Percentiles rank a stretch among this genome's conserved stretches.
phyloP scores from a whole-genome alignment of 2,888 invertebrate species.

The Drosophila melanosoma region DNA sequence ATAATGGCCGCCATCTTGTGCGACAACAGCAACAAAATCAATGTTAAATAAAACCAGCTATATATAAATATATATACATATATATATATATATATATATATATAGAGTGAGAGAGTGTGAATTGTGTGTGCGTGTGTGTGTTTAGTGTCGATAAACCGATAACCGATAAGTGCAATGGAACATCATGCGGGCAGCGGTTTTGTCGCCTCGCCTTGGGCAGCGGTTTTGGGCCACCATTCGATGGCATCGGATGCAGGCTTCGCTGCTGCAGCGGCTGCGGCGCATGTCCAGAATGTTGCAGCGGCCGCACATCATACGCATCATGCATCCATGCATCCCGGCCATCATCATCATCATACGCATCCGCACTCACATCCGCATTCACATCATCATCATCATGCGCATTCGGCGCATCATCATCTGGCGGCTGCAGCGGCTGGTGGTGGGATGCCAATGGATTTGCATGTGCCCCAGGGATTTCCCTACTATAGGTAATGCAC shows the following conservation, averaged over 20 bases:
- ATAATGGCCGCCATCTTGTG: conserved; percentile 80
- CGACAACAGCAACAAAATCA: conserved; percentile 59
- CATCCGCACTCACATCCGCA: conserved; percentile 83
- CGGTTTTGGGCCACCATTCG: conserved; percentile 88
- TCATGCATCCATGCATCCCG: conserved; percentile 70
- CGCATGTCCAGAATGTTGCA: conserved; percentile 86
- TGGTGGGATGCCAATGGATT: conserved; percentile 93
- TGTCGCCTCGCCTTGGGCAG: conserved; percentile 92
- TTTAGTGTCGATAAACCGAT: conserved; percentile 1
- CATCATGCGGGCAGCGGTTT: conserved; percentile 90
- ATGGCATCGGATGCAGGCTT: conserved; percentile 85
- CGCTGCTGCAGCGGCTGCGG: conserved; percentile 84
- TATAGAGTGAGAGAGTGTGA: conserved; percentile 6
- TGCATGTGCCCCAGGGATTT: conserved; percentile 96
- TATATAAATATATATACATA: conserved; percentile 25
- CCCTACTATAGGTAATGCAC: conserved; percentile 92
- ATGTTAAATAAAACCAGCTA: conserved; percentile 58
- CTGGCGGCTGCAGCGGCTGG: conserved; percentile 83
- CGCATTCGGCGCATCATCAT: conserved; percentile 74
- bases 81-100: conserved; percentile 31
- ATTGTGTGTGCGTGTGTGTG: conserved; percentile 8
- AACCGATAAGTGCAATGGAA: conserved; percentile 87
- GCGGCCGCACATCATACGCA: conserved; percentile 84
- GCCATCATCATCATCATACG: conserved; percentile 68
- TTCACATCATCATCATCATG: conserved; percentile 67